These are phyloP conservation scores for Nanger granti DNA, from an alignment of 2,113 vertebrate genomes.

Conservation along the genomic window DNA sequence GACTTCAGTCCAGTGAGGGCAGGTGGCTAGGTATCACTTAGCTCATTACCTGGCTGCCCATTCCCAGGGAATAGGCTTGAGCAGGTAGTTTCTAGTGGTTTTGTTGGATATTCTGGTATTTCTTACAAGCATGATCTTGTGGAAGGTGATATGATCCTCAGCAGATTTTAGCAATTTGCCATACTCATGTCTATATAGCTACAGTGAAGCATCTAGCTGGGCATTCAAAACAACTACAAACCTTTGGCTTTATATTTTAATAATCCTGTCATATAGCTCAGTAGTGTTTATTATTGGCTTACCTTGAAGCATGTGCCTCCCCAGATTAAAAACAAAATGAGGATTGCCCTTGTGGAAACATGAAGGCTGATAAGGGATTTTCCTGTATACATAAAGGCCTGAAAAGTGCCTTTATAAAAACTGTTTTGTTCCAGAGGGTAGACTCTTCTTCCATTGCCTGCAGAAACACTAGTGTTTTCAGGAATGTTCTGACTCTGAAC, in stretches of 20 bases:
- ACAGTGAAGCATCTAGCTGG: neutral
- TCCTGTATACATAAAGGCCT: neutral
- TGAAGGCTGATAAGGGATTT: neutral
- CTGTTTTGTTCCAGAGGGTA: neutral
- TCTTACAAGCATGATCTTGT: neutral
- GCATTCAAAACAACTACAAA: neutral
- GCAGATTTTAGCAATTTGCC: neutral
- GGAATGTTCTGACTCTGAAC: neutral
- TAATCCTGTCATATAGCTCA: neutral
- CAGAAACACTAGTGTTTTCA: neutral
- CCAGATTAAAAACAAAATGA: neutral
- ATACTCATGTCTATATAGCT: neutral
- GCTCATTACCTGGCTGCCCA: too few relatives aligned
- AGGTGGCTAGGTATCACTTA: neutral
- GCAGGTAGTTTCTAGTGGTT: neutral
- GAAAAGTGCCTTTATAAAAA: neutral
- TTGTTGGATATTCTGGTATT: neutral
- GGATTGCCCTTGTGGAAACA: neutral
- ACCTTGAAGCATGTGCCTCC: neutral
- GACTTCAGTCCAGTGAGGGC: neutral
- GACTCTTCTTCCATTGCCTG: neutral
- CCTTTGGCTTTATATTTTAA: neutral
- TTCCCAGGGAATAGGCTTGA: neutral
- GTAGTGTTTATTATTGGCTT: neutral
- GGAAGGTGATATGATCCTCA: neutral